Evolutionary conservation across 2,113 vertebrate species (phyloP).

Genomic region (Muntiacus reevesi): DNA sequence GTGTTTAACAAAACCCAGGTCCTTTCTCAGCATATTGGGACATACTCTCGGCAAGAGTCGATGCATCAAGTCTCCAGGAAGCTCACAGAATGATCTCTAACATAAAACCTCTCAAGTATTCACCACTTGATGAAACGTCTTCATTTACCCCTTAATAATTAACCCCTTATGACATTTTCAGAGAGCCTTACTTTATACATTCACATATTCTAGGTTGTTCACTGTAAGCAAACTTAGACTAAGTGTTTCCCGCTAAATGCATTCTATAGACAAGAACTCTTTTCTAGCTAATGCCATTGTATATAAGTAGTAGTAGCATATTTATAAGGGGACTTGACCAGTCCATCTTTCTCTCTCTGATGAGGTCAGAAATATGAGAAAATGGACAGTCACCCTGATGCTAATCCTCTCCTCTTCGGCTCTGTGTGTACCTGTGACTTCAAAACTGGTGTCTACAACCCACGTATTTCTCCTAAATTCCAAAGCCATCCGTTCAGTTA

Average conservation of each 20-base stretch:
- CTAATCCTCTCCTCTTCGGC: not conserved
- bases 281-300: not conserved
- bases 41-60: not conserved
- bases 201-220: not conserved
- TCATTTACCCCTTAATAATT: not conserved
- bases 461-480: not conserved
- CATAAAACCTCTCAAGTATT: not conserved
- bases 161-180: not conserved
- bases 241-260: not conserved
- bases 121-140: not conserved
- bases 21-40: too few species aligned
- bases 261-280: not conserved
- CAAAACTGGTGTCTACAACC: too few species aligned
- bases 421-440: not conserved
- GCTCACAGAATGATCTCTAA: not conserved
- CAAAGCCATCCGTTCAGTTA: not conserved
- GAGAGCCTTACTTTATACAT: not conserved
- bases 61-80: not conserved
- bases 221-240: not conserved
- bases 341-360: not conserved
- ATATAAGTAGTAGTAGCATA: not conserved
- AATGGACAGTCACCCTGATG: not conserved
- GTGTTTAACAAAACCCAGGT: not conserved
- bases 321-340: not conserved
- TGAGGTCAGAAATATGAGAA: not conserved